Percentiles rank a stretch among this genome's conserved stretches.
phyloP scores from a whole-genome alignment of 2,797 vertebrate genomes.

The Urophycis tenuis region DNA sequence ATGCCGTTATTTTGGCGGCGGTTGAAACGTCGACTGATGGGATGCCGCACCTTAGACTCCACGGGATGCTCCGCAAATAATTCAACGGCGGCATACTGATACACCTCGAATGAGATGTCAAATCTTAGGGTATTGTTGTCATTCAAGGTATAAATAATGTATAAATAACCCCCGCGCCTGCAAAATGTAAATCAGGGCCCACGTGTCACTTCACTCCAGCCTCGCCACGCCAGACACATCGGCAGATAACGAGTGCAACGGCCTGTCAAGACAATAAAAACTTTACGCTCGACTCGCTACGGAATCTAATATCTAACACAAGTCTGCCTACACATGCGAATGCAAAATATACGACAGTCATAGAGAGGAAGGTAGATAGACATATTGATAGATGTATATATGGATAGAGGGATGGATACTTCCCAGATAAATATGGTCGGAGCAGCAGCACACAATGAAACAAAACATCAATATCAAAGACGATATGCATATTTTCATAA shows the following conservation, averaged over 20 bases:
- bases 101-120: background rate
- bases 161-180: background rate
- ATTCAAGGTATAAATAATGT: conserved; percentile 3
- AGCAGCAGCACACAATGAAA: background rate
- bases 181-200: conserved; percentile 14
- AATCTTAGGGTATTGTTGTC: background rate
- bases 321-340: background rate
- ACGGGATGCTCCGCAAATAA: background rate
- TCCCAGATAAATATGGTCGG: background rate
- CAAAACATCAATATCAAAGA: too few relatives aligned
- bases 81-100: background rate
- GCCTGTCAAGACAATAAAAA: background rate
- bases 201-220: background rate
- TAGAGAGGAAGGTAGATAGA: background rate
- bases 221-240: background rate
- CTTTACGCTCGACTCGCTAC: background rate
- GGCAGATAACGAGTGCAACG: background rate
- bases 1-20: conserved; percentile 14
- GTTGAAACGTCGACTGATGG: background rate
- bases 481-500: too few relatives aligned
- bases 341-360: background rate
- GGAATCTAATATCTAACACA: background rate
- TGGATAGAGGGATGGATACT: background rate
- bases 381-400: background rate
- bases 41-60: background rate